A percentile compares a stretch with the other conserved stretches of the same genome.
Conservation (phyloP, 1,140 invertebrate species). For the Mesaphorura yosii region DNA sequence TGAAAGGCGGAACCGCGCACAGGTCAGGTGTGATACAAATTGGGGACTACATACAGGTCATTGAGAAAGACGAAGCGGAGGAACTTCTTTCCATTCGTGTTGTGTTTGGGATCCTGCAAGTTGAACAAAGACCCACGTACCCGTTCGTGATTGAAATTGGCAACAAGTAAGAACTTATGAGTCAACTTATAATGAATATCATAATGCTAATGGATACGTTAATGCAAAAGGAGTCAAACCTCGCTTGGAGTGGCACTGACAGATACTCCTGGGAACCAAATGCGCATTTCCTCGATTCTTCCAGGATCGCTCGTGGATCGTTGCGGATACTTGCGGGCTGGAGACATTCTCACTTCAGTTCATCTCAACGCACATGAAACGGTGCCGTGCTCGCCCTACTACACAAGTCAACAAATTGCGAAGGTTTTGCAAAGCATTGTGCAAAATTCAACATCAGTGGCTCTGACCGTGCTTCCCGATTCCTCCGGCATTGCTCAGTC, state of each 20-base stretch:
- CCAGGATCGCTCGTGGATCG: constrained; percentile 24
- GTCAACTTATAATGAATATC: neutral
- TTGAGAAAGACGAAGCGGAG: neutral
- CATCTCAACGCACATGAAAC: constrained; percentile 18
- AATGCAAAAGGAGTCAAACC: constrained; percentile 19
- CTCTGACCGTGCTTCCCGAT: constrained; percentile 18
- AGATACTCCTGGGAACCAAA: constrained; percentile 23
- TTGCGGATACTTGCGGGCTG: constrained; percentile 22
- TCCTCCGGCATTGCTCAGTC: no score
- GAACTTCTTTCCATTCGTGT: constrained; percentile 21
- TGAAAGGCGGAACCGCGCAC: constrained; percentile 17
- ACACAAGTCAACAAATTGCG: constrained; percentile 26
- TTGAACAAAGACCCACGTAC: constrained; percentile 17
- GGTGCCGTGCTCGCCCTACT: constrained; percentile 21
- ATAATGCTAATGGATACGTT: constrained; percentile 1
- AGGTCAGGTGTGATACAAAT: constrained; percentile 23
- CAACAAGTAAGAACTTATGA: constrained; percentile 16
- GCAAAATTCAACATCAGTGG: neutral
- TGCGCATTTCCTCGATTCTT: constrained; percentile 26
- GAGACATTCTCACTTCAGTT: constrained; percentile 25
- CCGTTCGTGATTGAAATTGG: constrained; percentile 28
- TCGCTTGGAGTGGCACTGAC: constrained; percentile 25
- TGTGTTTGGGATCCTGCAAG: constrained; percentile 21
- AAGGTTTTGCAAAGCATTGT: constrained; percentile 22
- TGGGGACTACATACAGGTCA: constrained; percentile 19